Evolutionary conservation across 2,888 invertebrate species (phyloP).

Genomic region (Ectobius pallidus): DNA sequence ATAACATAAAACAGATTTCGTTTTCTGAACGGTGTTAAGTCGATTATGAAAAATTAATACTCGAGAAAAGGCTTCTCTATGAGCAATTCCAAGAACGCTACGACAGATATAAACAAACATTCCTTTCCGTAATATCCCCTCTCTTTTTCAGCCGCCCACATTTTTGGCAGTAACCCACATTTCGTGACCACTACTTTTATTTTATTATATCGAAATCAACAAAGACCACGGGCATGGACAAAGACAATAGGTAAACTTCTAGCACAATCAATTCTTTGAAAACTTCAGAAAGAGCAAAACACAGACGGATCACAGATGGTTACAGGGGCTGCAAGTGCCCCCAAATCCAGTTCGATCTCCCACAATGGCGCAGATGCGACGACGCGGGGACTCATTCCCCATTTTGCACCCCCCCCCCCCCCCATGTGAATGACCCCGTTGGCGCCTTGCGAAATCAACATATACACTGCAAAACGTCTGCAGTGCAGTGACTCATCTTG

Average conservation of each 20-base stretch:
- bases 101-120: conserved; percentile 3
- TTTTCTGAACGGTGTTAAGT: too few relatives aligned
- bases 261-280: too few relatives aligned
- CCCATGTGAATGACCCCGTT: not conserved
- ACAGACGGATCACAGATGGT: too few relatives aligned
- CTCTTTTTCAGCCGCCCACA: not conserved
- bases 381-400: not conserved
- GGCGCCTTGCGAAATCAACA: not conserved
- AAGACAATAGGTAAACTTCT: too few relatives aligned
- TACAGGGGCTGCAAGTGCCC: not conserved
- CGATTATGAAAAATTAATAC: too few relatives aligned
- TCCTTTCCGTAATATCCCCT: not conserved
- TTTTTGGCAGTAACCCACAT: not conserved
- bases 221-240: too few relatives aligned
- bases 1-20: too few relatives aligned
- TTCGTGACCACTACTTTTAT: too few relatives aligned
- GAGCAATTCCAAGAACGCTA: too few relatives aligned
- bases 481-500: conserved; percentile 11
- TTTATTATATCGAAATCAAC: too few relatives aligned
- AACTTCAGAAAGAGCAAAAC: too few relatives aligned
- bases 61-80: too few relatives aligned
- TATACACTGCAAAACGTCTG: conserved; percentile 12
- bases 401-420: not conserved
- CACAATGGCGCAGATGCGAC: not conserved
- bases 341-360: not conserved